Evolutionary conservation across 2,113 vertebrate species (phyloP).

Genomic region (Pluvialis apricaria): DNA sequence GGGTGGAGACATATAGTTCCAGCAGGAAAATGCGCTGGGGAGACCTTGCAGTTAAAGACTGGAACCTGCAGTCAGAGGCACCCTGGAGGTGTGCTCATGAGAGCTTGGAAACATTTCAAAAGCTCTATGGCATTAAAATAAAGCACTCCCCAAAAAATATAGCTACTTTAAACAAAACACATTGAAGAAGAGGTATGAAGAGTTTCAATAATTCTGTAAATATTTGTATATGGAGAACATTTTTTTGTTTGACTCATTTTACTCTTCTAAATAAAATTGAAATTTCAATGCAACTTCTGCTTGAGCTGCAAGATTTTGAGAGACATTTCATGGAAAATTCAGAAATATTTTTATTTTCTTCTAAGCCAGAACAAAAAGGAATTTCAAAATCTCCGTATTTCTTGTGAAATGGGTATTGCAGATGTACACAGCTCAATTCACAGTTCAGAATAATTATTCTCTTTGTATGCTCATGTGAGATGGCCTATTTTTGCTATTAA

Average conservation of each 20-base stretch:
- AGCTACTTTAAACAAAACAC: neutral
- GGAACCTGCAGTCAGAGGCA: neutral
- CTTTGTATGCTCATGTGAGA: neutral
- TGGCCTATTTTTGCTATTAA: neutral
- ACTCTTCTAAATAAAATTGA: neutral
- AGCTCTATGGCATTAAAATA: neutral
- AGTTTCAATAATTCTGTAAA: neutral
- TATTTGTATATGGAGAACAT: neutral
- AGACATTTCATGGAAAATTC: neutral
- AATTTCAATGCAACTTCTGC: neutral
- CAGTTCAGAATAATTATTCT: neutral
- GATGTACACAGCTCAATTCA: neutral
- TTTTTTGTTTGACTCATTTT: neutral
- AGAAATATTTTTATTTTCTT: neutral
- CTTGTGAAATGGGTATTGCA: neutral
- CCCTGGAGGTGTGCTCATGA: neutral
- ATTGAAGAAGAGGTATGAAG: neutral
- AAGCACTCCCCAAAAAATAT: neutral
- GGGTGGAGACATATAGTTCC: neutral
- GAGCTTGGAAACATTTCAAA: neutral
- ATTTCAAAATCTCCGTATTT: neutral
- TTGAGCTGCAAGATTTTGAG: neutral
- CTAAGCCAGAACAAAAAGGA: neutral
- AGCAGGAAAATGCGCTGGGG: neutral
- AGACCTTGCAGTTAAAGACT: neutral